Evolutionary conservation across 1,140 invertebrate genomes (phyloP).

Genomic region (Matsumurasca onukii): DNA sequence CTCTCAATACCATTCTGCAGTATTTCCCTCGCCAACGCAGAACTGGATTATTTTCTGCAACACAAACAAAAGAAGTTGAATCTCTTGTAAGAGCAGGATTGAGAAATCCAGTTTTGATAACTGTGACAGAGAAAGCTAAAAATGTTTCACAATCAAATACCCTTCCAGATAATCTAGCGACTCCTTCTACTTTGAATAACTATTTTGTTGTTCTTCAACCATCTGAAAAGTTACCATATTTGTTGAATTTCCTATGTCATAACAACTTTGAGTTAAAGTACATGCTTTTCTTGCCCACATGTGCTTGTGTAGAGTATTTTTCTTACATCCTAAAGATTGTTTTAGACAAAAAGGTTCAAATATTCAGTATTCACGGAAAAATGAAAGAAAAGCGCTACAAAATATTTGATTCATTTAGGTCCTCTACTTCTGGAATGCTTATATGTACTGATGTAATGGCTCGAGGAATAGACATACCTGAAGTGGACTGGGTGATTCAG

Average conservation of each 20-base stretch:
- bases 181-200: conserved; percentile 80
- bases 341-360: conserved; percentile 56
- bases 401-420: conserved; percentile 83
- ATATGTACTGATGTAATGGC: conserved; percentile 97
- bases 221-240: conserved; percentile 71
- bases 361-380: conserved; percentile 90
- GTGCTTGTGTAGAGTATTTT: conserved; percentile 97
- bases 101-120: conserved; percentile 89
- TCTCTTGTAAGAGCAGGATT: conserved; percentile 91
- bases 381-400: conserved; percentile 88
- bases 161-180: conserved; percentile 52
- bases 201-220: conserved; percentile 80
- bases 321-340: conserved; percentile 61
- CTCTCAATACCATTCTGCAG: conserved; percentile 87
- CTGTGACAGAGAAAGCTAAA: conserved; percentile 87
- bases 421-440: conserved; percentile 51
- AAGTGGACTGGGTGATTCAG: conserved; percentile 89
- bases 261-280: conserved; percentile 69
- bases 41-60: conserved; percentile 98
- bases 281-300: conserved; percentile 94
- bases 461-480: conserved; percentile 93
- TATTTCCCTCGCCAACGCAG: conserved; percentile 90
- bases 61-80: conserved; percentile 94
- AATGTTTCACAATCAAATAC: conserved; percentile 46
- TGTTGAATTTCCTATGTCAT: conserved; percentile 71